A percentile compares a stretch with the other conserved stretches of the same genome.
These are phyloP conservation scores for Orycteropus afer DNA, from an alignment of 2,113 vertebrate species.

Conservation along the genomic window DNA sequence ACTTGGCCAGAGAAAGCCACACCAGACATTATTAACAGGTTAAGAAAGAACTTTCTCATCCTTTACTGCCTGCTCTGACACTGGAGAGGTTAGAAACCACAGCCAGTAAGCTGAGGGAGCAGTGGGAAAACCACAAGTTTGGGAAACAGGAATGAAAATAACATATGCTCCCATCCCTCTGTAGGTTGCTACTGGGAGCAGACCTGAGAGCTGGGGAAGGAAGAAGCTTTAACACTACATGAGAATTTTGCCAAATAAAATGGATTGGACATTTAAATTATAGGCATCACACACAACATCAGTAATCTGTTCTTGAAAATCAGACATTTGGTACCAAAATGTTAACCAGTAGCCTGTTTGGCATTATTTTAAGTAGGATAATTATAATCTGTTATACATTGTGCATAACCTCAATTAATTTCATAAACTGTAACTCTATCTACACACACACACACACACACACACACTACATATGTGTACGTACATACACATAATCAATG, in stretches of 20 bases:
- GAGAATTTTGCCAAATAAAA: not conserved
- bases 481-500: too few relatives aligned
- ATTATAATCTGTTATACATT: not conserved
- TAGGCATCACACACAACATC: not conserved
- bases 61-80: not conserved
- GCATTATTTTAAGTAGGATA: constrained; percentile 27
- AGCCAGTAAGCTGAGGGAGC: not conserved
- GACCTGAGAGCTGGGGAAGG: not conserved
- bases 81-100: not conserved
- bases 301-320: constrained; percentile 24
- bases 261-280: constrained; percentile 6
- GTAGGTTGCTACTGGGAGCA: not conserved
- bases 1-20: not conserved
- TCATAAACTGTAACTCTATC: constrained; percentile 26
- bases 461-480: too few relatives aligned
- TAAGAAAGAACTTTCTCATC: constrained; percentile 1
- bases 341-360: not conserved
- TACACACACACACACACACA: too few relatives aligned
- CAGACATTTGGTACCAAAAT: constrained; percentile 17
- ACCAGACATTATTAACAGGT: not conserved
- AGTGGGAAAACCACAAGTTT: not conserved
- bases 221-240: not conserved
- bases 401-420: not conserved
- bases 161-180: not conserved
- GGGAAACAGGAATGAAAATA: not conserved